Evolutionary conservation across 2,888 invertebrate genomes (phyloP).

Genomic region (Cerastis rubricosa): DNA sequence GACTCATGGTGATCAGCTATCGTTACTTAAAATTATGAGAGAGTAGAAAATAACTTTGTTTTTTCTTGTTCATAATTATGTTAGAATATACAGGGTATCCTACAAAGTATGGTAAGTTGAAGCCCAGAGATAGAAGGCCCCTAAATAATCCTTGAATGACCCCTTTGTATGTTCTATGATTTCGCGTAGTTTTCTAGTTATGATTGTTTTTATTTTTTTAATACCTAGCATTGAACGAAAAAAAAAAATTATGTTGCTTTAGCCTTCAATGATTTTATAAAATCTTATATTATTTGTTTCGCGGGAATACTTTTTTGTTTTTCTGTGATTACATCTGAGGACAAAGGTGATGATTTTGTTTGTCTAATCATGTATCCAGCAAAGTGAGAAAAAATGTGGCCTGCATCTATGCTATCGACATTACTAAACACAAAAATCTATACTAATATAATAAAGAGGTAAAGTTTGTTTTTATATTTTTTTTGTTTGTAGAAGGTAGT

Average conservation of each 20-base stretch:
- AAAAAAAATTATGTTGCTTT: not conserved
- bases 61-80: not conserved
- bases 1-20: not conserved
- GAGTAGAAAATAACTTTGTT: not conserved
- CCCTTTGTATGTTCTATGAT: not conserved
- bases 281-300: not conserved
- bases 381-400: too few species aligned
- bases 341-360: too few species aligned
- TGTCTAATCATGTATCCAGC: too few species aligned
- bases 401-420: too few species aligned
- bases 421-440: too few species aligned
- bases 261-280: constrained; percentile 3
- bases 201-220: not conserved
- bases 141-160: not conserved
- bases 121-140: not conserved
- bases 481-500: too few species aligned
- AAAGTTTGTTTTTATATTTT: too few species aligned
- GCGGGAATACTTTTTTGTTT: too few species aligned
- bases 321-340: too few species aligned
- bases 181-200: too few species aligned
- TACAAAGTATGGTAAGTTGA: not conserved
- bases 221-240: too few species aligned
- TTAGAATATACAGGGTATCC: not conserved
- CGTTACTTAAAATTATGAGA: constrained; percentile 4
- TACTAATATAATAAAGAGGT: too few species aligned